Percentiles rank a stretch among this genome's conserved stretches.
Evolutionary conservation across 2,888 invertebrate species (phyloP).

Genomic region (Venusia cambrica): DNA sequence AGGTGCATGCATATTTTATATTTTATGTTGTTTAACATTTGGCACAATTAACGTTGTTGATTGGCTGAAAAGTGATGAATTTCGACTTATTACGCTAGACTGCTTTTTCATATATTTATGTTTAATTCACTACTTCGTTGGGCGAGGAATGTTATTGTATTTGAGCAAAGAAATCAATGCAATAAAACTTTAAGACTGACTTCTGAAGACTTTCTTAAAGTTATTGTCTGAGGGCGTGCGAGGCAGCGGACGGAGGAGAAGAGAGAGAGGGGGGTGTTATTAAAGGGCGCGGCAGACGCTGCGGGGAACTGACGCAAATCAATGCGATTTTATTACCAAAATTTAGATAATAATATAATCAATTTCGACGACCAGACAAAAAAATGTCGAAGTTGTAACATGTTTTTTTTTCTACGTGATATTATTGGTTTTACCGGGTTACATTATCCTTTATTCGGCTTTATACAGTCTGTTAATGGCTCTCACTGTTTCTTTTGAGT

Average conservation of each 20-base stretch:
- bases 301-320: constrained; percentile 36
- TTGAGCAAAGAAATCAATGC: constrained; percentile 70
- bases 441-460: constrained; percentile 13
- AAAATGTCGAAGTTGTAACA: constrained; percentile 26
- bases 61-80: constrained; percentile 37
- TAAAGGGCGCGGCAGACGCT: constrained; percentile 20
- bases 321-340: constrained; percentile 48
- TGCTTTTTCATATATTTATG: constrained; percentile 39
- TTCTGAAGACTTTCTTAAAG: constrained; percentile 79
- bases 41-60: constrained; percentile 40
- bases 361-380: constrained; percentile 29
- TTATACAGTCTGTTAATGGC: constrained; percentile 7
- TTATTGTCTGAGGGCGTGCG: constrained; percentile 43
- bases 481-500: constrained; percentile 17
- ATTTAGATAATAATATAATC: constrained; percentile 40
- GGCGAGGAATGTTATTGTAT: constrained; percentile 50
- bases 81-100: constrained; percentile 44
- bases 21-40: constrained; percentile 40
- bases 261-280: constrained; percentile 18
- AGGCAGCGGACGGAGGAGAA: constrained; percentile 29
- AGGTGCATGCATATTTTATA: constrained; percentile 51
- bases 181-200: constrained; percentile 79
- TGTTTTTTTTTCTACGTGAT: constrained; percentile 25
- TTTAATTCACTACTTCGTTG: constrained; percentile 46
- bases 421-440: constrained; percentile 29